Conservation (phyloP, 2,113 vertebrate genomes). For the Trogon surrucura region DNA sequence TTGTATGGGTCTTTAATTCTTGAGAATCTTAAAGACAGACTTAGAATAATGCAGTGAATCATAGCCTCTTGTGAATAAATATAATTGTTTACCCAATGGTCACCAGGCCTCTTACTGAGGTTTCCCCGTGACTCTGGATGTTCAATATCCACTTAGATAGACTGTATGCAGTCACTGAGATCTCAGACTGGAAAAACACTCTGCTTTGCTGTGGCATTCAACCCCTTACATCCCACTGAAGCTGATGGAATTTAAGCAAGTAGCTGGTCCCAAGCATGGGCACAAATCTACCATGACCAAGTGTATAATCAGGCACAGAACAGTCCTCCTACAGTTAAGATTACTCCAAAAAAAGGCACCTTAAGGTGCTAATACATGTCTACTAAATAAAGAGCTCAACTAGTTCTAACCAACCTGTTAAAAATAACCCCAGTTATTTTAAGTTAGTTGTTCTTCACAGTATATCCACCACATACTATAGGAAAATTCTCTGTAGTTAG, state of each 20-base stretch:
- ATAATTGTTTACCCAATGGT: neutral
- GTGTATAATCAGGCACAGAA: neutral
- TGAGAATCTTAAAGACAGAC: neutral
- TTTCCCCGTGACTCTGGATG: neutral
- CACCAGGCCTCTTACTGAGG: neutral
- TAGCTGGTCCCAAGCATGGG: neutral
- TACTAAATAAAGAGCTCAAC: neutral
- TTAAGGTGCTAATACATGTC: neutral
- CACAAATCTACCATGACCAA: neutral
- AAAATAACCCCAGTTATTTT: conserved; percentile 69
- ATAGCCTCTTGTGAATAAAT: neutral
- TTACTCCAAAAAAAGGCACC: neutral
- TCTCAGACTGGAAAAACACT: neutral
- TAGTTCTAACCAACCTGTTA: neutral
- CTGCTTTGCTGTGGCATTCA: neutral
- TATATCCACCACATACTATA: neutral
- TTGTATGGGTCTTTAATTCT: neutral
- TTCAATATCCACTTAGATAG: neutral
- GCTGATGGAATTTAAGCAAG: neutral
- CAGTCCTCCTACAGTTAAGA: neutral
- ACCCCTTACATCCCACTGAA: neutral
- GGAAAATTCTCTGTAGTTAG: conserved; percentile 64
- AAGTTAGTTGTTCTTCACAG: neutral
- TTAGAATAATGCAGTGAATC: neutral
- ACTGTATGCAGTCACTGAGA: neutral